Percentiles rank a stretch among this genome's conserved stretches.
phyloP scores from a whole-genome alignment of 2,888 invertebrate genomes.

The Athetis lepigone region DNA sequence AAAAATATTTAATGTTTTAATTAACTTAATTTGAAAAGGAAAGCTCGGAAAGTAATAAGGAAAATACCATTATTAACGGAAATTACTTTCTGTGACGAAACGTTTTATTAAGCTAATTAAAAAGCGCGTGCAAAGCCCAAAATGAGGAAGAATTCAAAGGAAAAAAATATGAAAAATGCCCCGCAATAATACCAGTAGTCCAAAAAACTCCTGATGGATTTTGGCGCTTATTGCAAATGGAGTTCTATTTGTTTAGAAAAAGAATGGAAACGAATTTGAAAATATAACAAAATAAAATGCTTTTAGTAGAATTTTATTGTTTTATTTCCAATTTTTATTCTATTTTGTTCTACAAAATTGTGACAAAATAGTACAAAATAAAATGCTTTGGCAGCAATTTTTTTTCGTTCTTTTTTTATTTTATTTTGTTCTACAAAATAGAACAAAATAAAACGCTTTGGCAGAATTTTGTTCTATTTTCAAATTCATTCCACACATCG shows the following conservation, averaged over 20 bases:
- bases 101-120: constrained; percentile 56
- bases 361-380: too few relatives aligned
- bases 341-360: too few relatives aligned
- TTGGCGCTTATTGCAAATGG: constrained; percentile 25
- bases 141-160: constrained; percentile 18
- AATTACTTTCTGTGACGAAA: constrained; percentile 50
- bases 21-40: constrained; percentile 40
- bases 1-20: constrained; percentile 27
- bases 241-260: constrained; percentile 19
- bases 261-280: constrained; percentile 10
- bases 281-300: constrained; percentile 9
- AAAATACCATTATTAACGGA: constrained; percentile 49
- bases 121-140: constrained; percentile 31
- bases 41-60: constrained; percentile 40
- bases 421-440: too few relatives aligned
- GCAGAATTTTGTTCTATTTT: too few relatives aligned
- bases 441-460: constrained; percentile 4
- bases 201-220: constrained; percentile 25
- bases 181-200: constrained; percentile 17
- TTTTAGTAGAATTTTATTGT: too few relatives aligned
- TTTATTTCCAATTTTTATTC: too few relatives aligned
- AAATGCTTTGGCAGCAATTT: too few relatives aligned
- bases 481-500: neutral
- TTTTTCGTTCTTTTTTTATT: too few relatives aligned
- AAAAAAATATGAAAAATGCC: constrained; percentile 22